phyloP scores from a whole-genome alignment of 2,888 invertebrate species.

The Creontiades dilutus region DNA sequence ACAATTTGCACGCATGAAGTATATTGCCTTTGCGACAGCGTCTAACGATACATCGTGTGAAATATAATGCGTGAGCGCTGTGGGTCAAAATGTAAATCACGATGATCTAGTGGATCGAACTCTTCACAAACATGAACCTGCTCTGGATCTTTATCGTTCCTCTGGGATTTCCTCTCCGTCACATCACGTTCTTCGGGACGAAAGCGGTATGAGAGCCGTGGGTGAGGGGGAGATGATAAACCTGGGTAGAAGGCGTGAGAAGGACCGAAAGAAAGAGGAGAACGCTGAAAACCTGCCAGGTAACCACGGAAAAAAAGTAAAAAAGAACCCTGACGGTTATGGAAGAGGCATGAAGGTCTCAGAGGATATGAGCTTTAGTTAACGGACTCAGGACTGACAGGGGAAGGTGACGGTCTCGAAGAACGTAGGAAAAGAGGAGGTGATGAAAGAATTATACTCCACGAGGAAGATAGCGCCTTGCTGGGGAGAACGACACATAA shows the following conservation, averaged over 20 bases:
- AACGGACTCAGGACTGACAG: constrained; percentile 53
- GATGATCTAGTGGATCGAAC: constrained; percentile 14
- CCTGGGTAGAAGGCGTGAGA: background rate
- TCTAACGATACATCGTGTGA: background rate
- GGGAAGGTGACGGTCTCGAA: constrained; percentile 13
- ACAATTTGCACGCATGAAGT: too few relatives aligned
- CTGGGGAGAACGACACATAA: constrained; percentile 49
- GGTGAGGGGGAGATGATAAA: background rate
- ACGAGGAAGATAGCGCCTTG: constrained; percentile 43
- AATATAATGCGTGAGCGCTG: background rate
- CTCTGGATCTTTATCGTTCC: background rate
- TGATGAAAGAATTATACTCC: constrained; percentile 68
- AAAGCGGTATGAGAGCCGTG: background rate
- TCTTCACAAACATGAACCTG: background rate
- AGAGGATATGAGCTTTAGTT: constrained; percentile 60
- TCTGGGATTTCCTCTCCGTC: background rate
- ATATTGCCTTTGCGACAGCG: too few relatives aligned
- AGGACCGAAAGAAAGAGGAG: background rate
- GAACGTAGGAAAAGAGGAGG: background rate
- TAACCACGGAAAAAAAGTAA: background rate
- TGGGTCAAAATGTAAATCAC: constrained; percentile 2
- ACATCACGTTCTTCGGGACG: background rate
- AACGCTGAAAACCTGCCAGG: background rate
- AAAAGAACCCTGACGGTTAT: background rate
- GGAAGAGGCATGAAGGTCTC: background rate